Evolutionary conservation across 2,888 invertebrate species (phyloP).

Genomic region (Micoletzkya japonica): DNA sequence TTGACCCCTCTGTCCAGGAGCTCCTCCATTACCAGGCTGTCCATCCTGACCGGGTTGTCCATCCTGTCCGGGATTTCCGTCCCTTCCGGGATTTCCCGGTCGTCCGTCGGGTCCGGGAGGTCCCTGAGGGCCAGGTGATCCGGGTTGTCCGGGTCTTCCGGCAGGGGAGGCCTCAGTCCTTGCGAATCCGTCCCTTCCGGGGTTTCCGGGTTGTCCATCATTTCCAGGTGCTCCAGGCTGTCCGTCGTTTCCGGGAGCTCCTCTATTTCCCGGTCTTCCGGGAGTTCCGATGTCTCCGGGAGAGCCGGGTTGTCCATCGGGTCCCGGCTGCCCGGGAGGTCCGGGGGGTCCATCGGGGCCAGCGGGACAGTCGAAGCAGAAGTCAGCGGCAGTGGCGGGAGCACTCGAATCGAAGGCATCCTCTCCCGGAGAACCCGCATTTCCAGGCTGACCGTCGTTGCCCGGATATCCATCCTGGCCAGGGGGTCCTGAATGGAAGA

Average conservation of each 20-base stretch:
- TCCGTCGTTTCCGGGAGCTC: slow-evolving; percentile 25
- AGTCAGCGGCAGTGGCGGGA: slow-evolving; percentile 20
- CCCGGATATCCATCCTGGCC: slow-evolving; percentile 29
- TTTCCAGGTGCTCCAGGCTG: slow-evolving; percentile 30
- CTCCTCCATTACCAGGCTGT: slow-evolving; percentile 23
- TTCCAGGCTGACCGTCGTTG: slow-evolving; percentile 29
- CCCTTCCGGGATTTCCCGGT: slow-evolving; percentile 25
- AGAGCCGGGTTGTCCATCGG: slow-evolving; percentile 26
- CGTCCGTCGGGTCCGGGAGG: slow-evolving; percentile 30
- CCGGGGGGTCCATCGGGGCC: slow-evolving; percentile 24
- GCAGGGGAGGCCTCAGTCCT: slow-evolving; percentile 27
- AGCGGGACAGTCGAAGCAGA: slow-evolving; percentile 31
- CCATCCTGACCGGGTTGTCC: slow-evolving; percentile 30
- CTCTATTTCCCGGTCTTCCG: slow-evolving; percentile 26
- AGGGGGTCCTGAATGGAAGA: slow-evolving; percentile 13
- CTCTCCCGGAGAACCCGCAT: slow-evolving; percentile 26
- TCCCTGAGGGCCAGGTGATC: slow-evolving; percentile 29
- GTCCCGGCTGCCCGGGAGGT: slow-evolving; percentile 22
- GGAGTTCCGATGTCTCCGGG: slow-evolving; percentile 23
- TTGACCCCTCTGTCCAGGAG: slow-evolving; percentile 25
- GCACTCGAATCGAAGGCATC: slow-evolving; percentile 18
- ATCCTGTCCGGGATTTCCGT: slow-evolving; percentile 26
- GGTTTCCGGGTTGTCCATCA: slow-evolving; percentile 27
- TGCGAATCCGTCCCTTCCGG: slow-evolving; percentile 27
- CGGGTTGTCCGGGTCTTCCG: slow-evolving; percentile 26